phyloP scores from a whole-genome alignment of 2,888 invertebrate genomes.

The Tenthredo mesomela region DNA sequence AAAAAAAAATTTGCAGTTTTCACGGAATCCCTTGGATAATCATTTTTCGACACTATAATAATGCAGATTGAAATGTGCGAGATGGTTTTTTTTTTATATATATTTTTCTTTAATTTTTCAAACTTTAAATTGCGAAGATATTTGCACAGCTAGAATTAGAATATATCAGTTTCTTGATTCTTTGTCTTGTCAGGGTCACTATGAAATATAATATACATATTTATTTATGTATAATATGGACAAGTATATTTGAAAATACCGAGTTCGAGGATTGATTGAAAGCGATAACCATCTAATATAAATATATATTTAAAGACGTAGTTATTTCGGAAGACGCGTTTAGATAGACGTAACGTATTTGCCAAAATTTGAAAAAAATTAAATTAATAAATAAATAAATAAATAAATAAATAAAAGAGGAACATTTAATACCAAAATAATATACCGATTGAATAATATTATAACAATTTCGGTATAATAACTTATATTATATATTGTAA shows the following conservation, averaged over 20 bases:
- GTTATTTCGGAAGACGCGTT: slow-evolving; percentile 37
- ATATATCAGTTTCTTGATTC: background rate
- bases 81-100: background rate
- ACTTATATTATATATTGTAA: background rate
- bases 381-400: too few species aligned
- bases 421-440: background rate
- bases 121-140: background rate
- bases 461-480: background rate
- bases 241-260: background rate
- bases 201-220: background rate
- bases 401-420: background rate
- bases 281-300: background rate
- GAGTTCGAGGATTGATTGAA: background rate
- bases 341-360: slow-evolving; percentile 25
- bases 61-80: background rate
- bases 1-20: background rate
- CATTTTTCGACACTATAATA: background rate
- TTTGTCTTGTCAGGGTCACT: background rate
- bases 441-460: background rate
- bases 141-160: background rate
- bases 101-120: background rate
- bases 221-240: background rate
- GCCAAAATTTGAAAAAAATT: slow-evolving; percentile 16
- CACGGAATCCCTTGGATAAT: background rate
- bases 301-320: background rate